Evolutionary conservation across 1,140 invertebrate species (phyloP).

Genomic region (Hesperophylax magnus): DNA sequence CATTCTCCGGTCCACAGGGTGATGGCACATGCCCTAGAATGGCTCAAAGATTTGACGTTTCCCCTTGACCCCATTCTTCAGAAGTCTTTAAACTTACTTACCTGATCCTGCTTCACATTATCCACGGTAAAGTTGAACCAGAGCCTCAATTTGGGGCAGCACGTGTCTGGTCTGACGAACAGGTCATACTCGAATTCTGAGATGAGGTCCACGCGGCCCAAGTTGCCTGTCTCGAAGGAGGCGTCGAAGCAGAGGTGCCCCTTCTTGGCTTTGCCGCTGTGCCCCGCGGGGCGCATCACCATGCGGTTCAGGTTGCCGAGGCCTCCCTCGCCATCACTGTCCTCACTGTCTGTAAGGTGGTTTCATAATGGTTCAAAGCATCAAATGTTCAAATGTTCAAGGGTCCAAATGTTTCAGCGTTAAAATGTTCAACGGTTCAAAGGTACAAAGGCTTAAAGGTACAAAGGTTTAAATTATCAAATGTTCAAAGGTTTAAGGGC

Average conservation of each 20-base stretch:
- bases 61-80: no score
- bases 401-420: no score
- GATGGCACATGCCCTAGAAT: no score
- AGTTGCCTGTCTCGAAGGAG: slow-evolving; percentile 96
- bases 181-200: slow-evolving; percentile 97
- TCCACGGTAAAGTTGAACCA: slow-evolving; percentile 99
- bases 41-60: no score
- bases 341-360: slow-evolving; percentile 86
- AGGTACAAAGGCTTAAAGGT: no score
- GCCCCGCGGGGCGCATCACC: slow-evolving; percentile 93
- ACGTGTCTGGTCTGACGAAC: slow-evolving; percentile 96
- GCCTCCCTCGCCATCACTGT: slow-evolving; percentile 94
- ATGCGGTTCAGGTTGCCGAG: slow-evolving; percentile 94
- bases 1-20: no score
- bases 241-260: slow-evolving; percentile 98
- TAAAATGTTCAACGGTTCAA: no score
- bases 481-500: no score
- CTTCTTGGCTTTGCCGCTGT: slow-evolving; percentile 93
- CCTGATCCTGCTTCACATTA: slow-evolving; percentile 94
- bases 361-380: no score
- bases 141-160: slow-evolving; percentile 91
- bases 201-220: slow-evolving; percentile 94
- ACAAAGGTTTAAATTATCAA: no score
- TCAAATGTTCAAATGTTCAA: no score
- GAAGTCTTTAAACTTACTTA: slow-evolving; percentile 60